Base-by-base conservation (phyloP, 2,113 vertebrate species). In the Psilopogon haemacephalus region DNA sequence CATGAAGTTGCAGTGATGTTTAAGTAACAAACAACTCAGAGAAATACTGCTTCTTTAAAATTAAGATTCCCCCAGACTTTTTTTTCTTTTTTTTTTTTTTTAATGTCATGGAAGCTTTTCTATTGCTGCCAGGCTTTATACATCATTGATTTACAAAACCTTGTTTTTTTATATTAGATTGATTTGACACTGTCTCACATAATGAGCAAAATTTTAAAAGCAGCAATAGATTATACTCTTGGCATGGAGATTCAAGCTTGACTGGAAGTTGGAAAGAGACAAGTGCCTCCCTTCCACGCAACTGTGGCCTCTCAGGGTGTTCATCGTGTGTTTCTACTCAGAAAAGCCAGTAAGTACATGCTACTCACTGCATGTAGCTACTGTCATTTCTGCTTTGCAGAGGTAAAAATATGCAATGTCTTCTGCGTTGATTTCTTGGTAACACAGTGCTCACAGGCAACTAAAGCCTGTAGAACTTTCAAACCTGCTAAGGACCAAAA, bases 1-100 rank as follows among this genome's bases (percentile, higher is more conserved):
- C 9, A 14, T 56, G 78, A 89, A 75, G 46, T 82, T 94, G 73
- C 33, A 59, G 24, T 3, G 0, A 59, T 28, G 33, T 82, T 44
- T 63, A 59, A 62, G 40, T 28, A 79, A 82, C 27, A 90, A 90
- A 77, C 50, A 88, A 44, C 12, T 38, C 19, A 65, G 38, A 64
- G 12, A 76, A 93, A 84, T 63, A 15, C 44, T 86, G n/a, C 26
- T 59, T 58, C 77, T 90, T 94, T 84, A 94, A 96, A 94, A 94
- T 75, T 84, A 82, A 79, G 63, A 81, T 59, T 86, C 26, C 17
- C 40, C 21, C 17, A 48, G 38, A 54, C 7, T 23, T 83, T 77
- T 77, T 73, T 55, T 55, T 28, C 20, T 85, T 80, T 72, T 76
- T 42, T 42, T 15, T 12, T 15, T 42, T 42, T 4, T 65, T 67